These are phyloP conservation scores for Oxyscelio sp. DNA, from an alignment of 2,888 invertebrate species.

Conservation along the genomic window DNA sequence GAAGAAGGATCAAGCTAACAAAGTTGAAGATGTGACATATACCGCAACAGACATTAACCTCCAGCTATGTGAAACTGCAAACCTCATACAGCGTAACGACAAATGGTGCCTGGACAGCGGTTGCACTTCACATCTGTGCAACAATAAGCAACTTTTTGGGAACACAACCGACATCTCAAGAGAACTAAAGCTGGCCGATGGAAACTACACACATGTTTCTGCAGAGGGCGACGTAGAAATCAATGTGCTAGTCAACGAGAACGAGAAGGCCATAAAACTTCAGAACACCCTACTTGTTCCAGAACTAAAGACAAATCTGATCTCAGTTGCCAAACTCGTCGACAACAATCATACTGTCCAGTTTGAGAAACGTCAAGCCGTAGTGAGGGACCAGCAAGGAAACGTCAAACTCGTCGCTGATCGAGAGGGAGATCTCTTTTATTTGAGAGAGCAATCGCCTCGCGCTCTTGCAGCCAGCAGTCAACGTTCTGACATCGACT, in stretches of 20 bases:
- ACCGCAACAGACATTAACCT: not conserved
- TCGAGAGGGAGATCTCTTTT: not conserved
- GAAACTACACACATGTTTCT: not conserved
- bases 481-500: not conserved
- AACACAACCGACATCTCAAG: not conserved
- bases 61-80: too few species aligned
- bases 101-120: conserved; percentile 11
- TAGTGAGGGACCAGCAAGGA: too few species aligned
- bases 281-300: too few species aligned
- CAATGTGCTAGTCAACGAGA: not conserved
- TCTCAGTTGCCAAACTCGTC: too few species aligned
- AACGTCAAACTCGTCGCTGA: not conserved
- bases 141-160: not conserved
- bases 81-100: not conserved
- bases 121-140: conserved; percentile 13
- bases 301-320: too few species aligned
- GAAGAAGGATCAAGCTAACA: not conserved
- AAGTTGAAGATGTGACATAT: not conserved
- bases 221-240: not conserved
- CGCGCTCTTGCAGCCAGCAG: too few species aligned
- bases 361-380: too few species aligned
- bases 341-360: too few species aligned
- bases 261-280: not conserved
- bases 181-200: not conserved
- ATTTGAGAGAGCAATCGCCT: not conserved